A percentile compares a stretch with the other conserved stretches of the same genome.
Conservation (phyloP, 2,113 vertebrate species). For the Caranx melampygus region DNA sequence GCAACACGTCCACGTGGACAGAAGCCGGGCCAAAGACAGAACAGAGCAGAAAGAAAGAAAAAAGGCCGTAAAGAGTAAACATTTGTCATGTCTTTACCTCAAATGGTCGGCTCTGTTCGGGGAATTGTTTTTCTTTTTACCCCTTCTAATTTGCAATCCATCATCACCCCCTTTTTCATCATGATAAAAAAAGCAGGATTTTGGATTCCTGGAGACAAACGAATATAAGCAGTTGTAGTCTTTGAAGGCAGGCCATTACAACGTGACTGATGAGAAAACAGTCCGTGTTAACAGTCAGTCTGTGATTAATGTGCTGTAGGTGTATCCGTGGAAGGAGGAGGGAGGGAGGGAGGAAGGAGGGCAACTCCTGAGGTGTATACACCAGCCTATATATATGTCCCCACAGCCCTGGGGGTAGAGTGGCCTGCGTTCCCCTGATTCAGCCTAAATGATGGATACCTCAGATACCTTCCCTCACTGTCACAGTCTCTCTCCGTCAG, state of each 20-base stretch:
- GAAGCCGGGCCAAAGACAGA: not conserved
- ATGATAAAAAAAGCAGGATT: slow-evolving; percentile 10
- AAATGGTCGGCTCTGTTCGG: not conserved
- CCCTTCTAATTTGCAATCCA: slow-evolving; percentile 41
- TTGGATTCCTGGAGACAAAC: not conserved
- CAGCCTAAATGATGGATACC: slow-evolving; percentile 68
- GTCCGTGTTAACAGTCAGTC: not conserved
- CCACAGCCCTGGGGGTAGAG: slow-evolving; percentile 60
- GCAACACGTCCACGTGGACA: not conserved
- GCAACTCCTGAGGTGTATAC: slow-evolving; percentile 30
- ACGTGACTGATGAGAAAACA: slow-evolving; percentile 19
- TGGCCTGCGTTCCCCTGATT: slow-evolving; percentile 67
- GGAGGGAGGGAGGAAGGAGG: slow-evolving; percentile 9
- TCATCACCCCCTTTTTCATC: slow-evolving; percentile 33
- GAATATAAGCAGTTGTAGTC: slow-evolving; percentile 23
- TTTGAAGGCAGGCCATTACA: slow-evolving; percentile 1
- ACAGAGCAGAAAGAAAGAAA: not conserved
- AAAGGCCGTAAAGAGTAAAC: slow-evolving; percentile 2
- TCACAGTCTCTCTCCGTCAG: slow-evolving; percentile 31
- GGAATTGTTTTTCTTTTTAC: slow-evolving; percentile 20
- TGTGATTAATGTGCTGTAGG: slow-evolving; percentile 44
- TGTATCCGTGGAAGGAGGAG: slow-evolving; percentile 32
- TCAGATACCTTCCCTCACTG: slow-evolving; percentile 45
- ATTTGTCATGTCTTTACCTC: slow-evolving; percentile 24
- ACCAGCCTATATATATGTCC: slow-evolving; percentile 59